A percentile compares a stretch with the other conserved stretches of the same genome.
phyloP scores from a whole-genome alignment of 2,888 invertebrate species.

The Ectemnius cavifrons region DNA sequence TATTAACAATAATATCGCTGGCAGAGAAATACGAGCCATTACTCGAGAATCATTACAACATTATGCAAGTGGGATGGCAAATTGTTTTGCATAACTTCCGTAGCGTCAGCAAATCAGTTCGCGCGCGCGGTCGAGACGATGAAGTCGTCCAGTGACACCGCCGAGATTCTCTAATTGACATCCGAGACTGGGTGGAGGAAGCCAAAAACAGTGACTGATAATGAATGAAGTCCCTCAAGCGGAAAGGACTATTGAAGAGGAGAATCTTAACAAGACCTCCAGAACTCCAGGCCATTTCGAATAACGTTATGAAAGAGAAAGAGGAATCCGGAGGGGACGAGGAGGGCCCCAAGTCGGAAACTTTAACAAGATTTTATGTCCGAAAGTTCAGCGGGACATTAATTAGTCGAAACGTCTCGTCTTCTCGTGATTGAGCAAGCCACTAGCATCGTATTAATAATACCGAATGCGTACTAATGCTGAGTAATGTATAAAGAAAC shows the following conservation, averaged over 20 bases:
- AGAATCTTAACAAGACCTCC: background rate
- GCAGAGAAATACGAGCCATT: too few species aligned
- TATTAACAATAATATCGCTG: too few species aligned
- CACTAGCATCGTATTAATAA: too few species aligned
- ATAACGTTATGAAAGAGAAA: conserved; percentile 2
- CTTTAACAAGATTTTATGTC: conserved; percentile 3
- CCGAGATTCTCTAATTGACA: background rate
- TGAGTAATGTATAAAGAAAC: too few species aligned
- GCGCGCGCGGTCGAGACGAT: too few species aligned
- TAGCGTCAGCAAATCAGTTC: too few species aligned
- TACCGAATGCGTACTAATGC: too few species aligned
- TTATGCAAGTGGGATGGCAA: too few species aligned
- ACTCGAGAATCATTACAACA: too few species aligned
- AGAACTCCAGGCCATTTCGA: background rate
- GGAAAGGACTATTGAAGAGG: background rate
- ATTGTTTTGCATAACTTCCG: too few species aligned
- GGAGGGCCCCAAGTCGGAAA: background rate
- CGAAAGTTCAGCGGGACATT: conserved; percentile 4
- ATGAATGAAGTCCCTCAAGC: background rate
- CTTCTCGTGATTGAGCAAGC: background rate
- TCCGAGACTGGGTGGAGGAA: background rate
- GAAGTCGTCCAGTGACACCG: too few species aligned
- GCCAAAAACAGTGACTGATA: conserved; percentile 2
- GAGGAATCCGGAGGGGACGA: background rate
- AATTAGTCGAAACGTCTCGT: conserved; percentile 5